Evolutionary conservation across 2,888 invertebrate species (phyloP).

Genomic region (Philereme vetulata): DNA sequence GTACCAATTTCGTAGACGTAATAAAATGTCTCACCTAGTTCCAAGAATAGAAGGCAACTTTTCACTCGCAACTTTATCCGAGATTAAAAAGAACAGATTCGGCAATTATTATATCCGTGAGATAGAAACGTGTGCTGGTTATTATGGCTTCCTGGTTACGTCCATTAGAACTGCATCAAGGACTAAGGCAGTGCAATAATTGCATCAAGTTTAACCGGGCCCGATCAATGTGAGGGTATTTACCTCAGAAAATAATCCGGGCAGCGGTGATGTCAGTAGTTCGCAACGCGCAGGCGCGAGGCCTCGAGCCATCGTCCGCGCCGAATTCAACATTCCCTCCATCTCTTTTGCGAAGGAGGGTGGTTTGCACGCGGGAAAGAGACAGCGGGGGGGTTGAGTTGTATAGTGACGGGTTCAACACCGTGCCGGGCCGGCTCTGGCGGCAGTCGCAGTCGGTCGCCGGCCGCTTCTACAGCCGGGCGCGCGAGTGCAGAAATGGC

Average conservation of each 20-base stretch:
- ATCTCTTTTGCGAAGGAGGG: conserved; percentile 15
- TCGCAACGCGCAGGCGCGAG: conserved; percentile 49
- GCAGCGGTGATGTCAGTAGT: conserved; percentile 79
- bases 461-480: conserved; percentile 77
- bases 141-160: conserved; percentile 38
- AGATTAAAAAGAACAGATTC: background rate
- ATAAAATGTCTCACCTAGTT: conserved; percentile 15
- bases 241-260: conserved; percentile 84
- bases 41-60: conserved; percentile 11
- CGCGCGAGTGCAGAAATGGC: conserved; percentile 76
- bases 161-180: conserved; percentile 66
- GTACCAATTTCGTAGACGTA: conserved; percentile 17
- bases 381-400: conserved; percentile 14
- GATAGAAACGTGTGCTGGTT: background rate
- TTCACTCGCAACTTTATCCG: conserved; percentile 5
- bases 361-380: conserved; percentile 9
- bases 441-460: conserved; percentile 65
- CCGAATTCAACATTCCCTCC: conserved; percentile 18
- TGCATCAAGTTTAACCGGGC: conserved; percentile 81
- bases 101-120: background rate
- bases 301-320: conserved; percentile 33
- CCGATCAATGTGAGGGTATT: conserved; percentile 84
- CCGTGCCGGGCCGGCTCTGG: conserved; percentile 31
- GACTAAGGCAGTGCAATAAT: conserved; percentile 81
- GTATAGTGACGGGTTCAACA: conserved; percentile 32